Base-by-base conservation (phyloP, 2,888 invertebrate species). In the Drosophila nigricruria region DNA sequence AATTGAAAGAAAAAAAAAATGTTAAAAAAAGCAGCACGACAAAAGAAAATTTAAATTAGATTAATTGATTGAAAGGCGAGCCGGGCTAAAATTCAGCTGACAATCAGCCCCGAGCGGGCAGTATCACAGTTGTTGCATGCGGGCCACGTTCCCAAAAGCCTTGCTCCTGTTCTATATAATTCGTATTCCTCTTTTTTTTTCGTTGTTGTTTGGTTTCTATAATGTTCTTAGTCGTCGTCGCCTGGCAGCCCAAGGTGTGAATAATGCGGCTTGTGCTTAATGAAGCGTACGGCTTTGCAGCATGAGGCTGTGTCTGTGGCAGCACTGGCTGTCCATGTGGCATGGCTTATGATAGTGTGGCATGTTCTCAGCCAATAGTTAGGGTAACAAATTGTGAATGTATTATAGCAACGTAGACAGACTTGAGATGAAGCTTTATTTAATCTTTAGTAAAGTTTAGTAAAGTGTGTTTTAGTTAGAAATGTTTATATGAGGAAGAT, bases 31-130 rank as follows among this genome's bases (percentile, higher is more conserved):
- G 54, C 25, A 34, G 40, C 56, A 36, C 81, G 75, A 84, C 89
- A 88, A 88, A 88, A 74, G 74, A 77, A 86, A 86, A 86, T 91
- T 90, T 85, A 91, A 91, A 91, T 91, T 91, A 91, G 92, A 91
- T 91, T 91, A 91, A 91, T 91, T 91, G 91, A 91, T 90, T 91
- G 91, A 90, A 91, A 85, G 81, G 80, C 86, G 84, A 61, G 69
- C 54, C 63, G 62, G 56, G 69, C 59, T 47, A 27, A 54, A 40
- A 54, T 40, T 57, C 61, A 32, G 50, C 62, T 65, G 78, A 65
- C 79, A 70, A 75, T 63, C 71, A 68, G 38, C 23, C 59, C 59
- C 62, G 50, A 64, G 30, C 20, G 50, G 62, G 45, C 42, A 68
- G 80, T 64, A 81, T 67, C 67, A 47, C 73, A 76, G 88, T 82